A percentile compares a stretch with the other conserved stretches of the same genome.
phyloP scores from a whole-genome alignment of 2,888 invertebrate genomes.

The Aphidius colemani region DNA sequence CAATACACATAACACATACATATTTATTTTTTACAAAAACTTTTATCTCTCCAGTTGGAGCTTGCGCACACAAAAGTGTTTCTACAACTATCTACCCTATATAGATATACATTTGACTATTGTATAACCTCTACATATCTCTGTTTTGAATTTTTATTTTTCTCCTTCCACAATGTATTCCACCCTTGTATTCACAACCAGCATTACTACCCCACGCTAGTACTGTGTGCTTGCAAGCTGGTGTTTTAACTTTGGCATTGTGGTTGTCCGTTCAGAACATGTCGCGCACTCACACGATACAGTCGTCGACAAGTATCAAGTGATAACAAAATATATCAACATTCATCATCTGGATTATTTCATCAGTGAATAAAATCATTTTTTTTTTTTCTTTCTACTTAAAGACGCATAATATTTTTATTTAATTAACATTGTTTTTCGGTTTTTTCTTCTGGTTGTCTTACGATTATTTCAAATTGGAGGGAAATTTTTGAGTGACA shows the following conservation, averaged over 20 bases:
- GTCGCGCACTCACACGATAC: constrained; percentile 49
- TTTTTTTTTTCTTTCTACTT: background rate
- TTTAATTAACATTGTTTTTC: too few species aligned
- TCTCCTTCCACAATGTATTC: constrained; percentile 6
- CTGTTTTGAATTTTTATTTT: background rate
- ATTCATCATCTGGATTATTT: background rate
- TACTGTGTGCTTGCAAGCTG: background rate
- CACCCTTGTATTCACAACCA: too few species aligned
- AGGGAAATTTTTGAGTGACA: too few species aligned
- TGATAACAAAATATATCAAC: background rate
- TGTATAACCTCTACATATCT: background rate
- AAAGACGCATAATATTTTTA: too few species aligned
- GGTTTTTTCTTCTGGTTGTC: background rate
- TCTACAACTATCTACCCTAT: too few species aligned
- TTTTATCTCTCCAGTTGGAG: too few species aligned
- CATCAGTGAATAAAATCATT: background rate
- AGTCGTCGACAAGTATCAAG: constrained; percentile 49
- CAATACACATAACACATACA: too few species aligned
- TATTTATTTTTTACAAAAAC: too few species aligned
- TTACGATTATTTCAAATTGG: too few species aligned
- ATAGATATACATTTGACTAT: too few species aligned
- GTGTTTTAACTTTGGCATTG: constrained; percentile 13
- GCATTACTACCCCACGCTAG: constrained; percentile 14
- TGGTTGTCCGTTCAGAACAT: constrained; percentile 42
- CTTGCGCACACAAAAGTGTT: too few species aligned